phyloP scores from a whole-genome alignment of 1,140 invertebrate species.

The Rhagoletis zephyria region DNA sequence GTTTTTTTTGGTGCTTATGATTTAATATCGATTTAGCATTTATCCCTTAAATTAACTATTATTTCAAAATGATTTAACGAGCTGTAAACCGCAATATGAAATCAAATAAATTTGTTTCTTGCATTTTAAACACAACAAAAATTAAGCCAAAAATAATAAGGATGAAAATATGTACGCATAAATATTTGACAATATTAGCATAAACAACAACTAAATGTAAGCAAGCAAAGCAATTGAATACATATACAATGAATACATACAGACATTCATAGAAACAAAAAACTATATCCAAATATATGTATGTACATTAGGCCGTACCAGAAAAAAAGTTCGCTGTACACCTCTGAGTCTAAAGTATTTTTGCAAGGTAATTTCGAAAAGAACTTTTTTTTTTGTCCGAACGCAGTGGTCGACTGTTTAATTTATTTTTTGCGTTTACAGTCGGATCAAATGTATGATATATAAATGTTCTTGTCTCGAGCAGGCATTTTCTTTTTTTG shows the following conservation, averaged over 20 bases:
- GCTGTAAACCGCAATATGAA: constrained; percentile 44
- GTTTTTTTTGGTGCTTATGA: too few relatives aligned
- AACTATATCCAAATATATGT: background rate
- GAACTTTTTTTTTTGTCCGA: too few relatives aligned
- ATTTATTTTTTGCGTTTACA: too few relatives aligned
- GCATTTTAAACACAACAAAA: background rate
- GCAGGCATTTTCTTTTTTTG: too few relatives aligned
- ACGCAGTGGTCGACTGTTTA: too few relatives aligned
- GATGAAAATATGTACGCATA: constrained; percentile 17
- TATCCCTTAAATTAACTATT: background rate
- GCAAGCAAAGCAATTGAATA: constrained; percentile 15
- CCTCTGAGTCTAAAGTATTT: too few relatives aligned
- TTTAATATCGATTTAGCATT: constrained; percentile 15
- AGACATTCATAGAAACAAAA: background rate
- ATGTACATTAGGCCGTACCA: background rate
- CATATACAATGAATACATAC: constrained; percentile 13
- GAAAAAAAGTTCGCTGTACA: too few relatives aligned
- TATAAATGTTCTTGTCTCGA: too few relatives aligned
- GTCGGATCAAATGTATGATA: too few relatives aligned
- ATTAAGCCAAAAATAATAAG: constrained; percentile 46
- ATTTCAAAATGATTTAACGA: constrained; percentile 33
- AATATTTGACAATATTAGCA: constrained; percentile 51
- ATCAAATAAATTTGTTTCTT: background rate
- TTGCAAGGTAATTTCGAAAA: too few relatives aligned
- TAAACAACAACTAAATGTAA: constrained; percentile 43